Percentiles rank a stretch among this genome's conserved stretches.
phyloP scores from a whole-genome alignment of 2,797 vertebrate species.

The Poeciliopsis turneri region DNA sequence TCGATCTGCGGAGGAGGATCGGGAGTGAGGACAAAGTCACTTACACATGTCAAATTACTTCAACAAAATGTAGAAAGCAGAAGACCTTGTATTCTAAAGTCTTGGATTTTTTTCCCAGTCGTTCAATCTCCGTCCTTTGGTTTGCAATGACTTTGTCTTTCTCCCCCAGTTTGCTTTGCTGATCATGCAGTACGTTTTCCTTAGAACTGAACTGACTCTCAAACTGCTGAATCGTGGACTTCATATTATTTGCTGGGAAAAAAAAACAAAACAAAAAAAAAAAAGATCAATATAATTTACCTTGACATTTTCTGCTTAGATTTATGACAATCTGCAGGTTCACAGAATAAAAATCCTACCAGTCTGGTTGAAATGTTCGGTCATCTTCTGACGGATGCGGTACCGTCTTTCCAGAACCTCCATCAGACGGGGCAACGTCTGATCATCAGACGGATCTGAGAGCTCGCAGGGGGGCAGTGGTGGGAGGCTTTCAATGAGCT shows the following conservation, averaged over 20 bases:
- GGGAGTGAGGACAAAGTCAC: not conserved
- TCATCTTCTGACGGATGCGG: slow-evolving; percentile 82
- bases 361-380: slow-evolving; percentile 83
- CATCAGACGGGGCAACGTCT: slow-evolving; percentile 87
- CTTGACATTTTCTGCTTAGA: not conserved
- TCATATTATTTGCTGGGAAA: slow-evolving; percentile 75
- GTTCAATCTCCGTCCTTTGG: slow-evolving; percentile 88
- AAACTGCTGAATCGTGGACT: slow-evolving; percentile 87
- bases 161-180: slow-evolving; percentile 84
- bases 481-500: slow-evolving; percentile 87
- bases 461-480: slow-evolving; percentile 87
- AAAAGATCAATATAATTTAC: not conserved
- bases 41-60: not conserved
- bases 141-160: slow-evolving; percentile 86
- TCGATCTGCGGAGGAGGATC: slow-evolving; percentile 81
- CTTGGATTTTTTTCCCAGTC: slow-evolving; percentile 92
- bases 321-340: not conserved
- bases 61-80: not conserved
- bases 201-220: slow-evolving; percentile 82
- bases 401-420: slow-evolving; percentile 89
- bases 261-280: not conserved
- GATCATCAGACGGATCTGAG: slow-evolving; percentile 87
- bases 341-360: slow-evolving; percentile 65
- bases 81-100: slow-evolving; percentile 95
- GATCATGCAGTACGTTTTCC: slow-evolving; percentile 85